Percentiles rank a stretch among this genome's conserved stretches.
Conservation (phyloP, 53 echinoderm and acorn worm genomes). For the Henricia sp. region DNA sequence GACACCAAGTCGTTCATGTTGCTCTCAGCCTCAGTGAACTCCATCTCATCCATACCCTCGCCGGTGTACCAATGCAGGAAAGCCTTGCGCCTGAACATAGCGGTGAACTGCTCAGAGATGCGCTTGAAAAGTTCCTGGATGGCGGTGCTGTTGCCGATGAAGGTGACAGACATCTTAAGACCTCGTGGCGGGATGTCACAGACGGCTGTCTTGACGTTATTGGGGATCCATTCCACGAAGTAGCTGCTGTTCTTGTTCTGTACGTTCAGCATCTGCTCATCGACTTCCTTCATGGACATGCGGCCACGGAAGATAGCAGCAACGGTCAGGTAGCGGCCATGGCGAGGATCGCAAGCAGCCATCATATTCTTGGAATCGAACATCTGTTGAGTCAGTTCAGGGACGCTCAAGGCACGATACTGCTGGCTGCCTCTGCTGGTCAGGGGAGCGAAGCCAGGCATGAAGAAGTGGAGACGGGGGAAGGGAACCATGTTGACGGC, state of each 20-base stretch:
- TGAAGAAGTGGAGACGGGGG: conserved; percentile 95
- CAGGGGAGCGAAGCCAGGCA: conserved; percentile 87
- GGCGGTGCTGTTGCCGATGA: conserved; percentile 99
- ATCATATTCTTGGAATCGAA: conserved; percentile 93
- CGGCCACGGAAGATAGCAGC: conserved; percentile 91
- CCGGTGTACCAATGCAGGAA: conserved; percentile 98
- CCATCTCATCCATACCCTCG: conserved; percentile 99
- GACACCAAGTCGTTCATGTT: conserved; percentile 99
- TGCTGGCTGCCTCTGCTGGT: conserved; percentile 92
- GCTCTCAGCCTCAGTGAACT: conserved; percentile 97
- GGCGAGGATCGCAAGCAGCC: conserved; percentile 88
- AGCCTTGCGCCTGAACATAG: conserved; percentile 86
- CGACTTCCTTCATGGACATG: conserved; percentile 94
- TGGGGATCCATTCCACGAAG: conserved; percentile 92
- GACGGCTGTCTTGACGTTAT: conserved; percentile 90
- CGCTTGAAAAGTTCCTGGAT: conserved; percentile 97
- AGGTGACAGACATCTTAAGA: conserved; percentile 96
- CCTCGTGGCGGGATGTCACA: conserved; percentile 92
- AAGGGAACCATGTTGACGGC: conserved; percentile 92
- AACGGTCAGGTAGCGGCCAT: conserved; percentile 87
- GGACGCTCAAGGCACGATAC: conserved; percentile 80
- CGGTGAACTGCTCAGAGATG: conserved; percentile 93
- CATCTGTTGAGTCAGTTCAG: conserved; percentile 87
- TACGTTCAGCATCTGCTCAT: conserved; percentile 90
- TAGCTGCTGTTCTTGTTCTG: conserved; percentile 96